phyloP scores from a whole-genome alignment of 1,140 invertebrate genomes.

The Orchesella cincta region DNA sequence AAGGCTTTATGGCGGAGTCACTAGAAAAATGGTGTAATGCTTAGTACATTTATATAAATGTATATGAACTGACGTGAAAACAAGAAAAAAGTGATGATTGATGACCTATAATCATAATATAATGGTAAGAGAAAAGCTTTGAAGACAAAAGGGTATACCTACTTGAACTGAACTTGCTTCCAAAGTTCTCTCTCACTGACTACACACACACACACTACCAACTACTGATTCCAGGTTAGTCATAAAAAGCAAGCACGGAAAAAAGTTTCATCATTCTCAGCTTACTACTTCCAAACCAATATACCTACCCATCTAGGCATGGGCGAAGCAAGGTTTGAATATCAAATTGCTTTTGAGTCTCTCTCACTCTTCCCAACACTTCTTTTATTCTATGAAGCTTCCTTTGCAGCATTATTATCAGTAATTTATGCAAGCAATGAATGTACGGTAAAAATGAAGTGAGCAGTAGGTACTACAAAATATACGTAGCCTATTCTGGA shows the following conservation, averaged over 20 bases:
- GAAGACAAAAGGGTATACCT: not conserved
- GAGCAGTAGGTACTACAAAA: too few relatives aligned
- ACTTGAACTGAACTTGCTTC: not conserved
- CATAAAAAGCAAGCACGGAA: not conserved
- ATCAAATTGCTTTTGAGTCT: too few relatives aligned
- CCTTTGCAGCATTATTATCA: not conserved
- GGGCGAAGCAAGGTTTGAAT: too few relatives aligned
- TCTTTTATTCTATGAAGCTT: too few relatives aligned
- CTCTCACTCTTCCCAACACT: too few relatives aligned
- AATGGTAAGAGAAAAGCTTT: not conserved
- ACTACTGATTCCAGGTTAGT: not conserved
- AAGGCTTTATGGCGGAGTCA: too few relatives aligned
- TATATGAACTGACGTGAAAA: conserved; percentile 9
- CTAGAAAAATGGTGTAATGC: not conserved
- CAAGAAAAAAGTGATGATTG: conserved; percentile 18
- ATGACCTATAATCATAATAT: conserved; percentile 22
- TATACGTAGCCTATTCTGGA: too few relatives aligned
- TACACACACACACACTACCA: not conserved
- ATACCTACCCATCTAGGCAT: too few relatives aligned
- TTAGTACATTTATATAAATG: not conserved
- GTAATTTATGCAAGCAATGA: not conserved
- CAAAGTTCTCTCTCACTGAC: not conserved
- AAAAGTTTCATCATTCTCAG: too few relatives aligned
- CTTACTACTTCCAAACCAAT: too few relatives aligned
- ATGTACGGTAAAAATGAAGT: not conserved